Conservation (phyloP, 2,113 vertebrate genomes). For the Camelus dromedarius region DNA sequence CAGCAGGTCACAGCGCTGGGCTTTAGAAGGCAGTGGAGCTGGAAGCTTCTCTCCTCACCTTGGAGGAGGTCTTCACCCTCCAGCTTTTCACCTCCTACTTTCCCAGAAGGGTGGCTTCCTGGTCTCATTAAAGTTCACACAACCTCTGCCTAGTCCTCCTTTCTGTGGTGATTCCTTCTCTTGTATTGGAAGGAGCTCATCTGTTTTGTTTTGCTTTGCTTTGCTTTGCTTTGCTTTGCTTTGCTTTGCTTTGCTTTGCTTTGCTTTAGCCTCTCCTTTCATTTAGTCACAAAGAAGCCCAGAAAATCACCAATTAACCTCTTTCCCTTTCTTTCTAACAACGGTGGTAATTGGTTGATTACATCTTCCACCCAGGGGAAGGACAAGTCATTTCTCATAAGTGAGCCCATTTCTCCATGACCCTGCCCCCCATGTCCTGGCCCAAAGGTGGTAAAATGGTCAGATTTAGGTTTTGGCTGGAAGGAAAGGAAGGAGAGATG, state of each 20-base stretch:
- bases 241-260: neutral
- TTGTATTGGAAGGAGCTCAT: neutral
- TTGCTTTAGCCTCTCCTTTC: neutral
- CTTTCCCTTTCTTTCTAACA: neutral
- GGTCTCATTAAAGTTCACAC: neutral
- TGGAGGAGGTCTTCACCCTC: neutral
- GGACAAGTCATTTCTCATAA: neutral
- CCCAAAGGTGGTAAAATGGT: neutral
- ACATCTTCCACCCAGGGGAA: neutral
- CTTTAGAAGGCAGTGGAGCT: neutral
- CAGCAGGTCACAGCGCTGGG: neutral
- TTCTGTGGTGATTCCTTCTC: neutral
- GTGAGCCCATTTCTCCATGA: neutral
- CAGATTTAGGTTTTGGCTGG: neutral
- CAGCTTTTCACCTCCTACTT: neutral
- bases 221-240: neutral
- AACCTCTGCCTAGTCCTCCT: too few relatives aligned
- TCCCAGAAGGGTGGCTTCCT: neutral
- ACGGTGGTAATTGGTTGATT: neutral
- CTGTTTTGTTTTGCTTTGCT: neutral
- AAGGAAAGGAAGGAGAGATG: neutral
- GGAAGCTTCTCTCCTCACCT: neutral
- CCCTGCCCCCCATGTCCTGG: neutral
- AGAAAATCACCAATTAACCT: neutral
- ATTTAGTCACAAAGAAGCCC: neutral